Conservation (phyloP, 2,888 invertebrate species). For the Ganaspis brasiliensis region DNA sequence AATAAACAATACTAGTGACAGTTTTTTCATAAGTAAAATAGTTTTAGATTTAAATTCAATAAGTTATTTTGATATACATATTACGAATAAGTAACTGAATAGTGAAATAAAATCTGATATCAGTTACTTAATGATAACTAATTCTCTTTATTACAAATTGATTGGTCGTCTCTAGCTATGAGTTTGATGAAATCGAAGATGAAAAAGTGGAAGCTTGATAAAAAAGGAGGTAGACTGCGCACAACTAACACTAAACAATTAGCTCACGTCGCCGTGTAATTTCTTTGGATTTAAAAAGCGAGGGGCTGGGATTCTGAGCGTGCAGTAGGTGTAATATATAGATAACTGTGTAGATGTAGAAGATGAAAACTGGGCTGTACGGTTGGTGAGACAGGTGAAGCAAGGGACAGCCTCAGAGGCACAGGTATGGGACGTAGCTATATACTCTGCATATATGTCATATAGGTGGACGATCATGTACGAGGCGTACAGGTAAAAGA, state of each 20-base stretch:
- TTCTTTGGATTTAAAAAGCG: slow-evolving; percentile 20
- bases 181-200: slow-evolving; percentile 26
- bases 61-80: no score
- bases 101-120: no score
- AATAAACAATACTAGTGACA: no score
- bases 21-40: no score
- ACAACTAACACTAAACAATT: slow-evolving; percentile 23
- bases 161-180: neutral
- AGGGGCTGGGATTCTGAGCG: neutral
- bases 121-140: neutral
- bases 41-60: no score
- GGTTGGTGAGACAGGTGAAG: slow-evolving; percentile 35
- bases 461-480: slow-evolving; percentile 53
- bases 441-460: slow-evolving; percentile 1
- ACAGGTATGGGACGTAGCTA: slow-evolving; percentile 25
- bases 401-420: slow-evolving; percentile 10
- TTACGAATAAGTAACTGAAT: no score
- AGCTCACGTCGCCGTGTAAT: slow-evolving; percentile 30
- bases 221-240: neutral
- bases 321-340: slow-evolving; percentile 16
- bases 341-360: neutral
- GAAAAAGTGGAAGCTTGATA: slow-evolving; percentile 14
- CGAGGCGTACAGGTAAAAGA: slow-evolving; percentile 77
- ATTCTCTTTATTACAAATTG: neutral
- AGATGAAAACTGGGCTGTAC: slow-evolving; percentile 35